phyloP scores from a whole-genome alignment of 1,140 invertebrate genomes.

The Drosophila tsacasi region DNA sequence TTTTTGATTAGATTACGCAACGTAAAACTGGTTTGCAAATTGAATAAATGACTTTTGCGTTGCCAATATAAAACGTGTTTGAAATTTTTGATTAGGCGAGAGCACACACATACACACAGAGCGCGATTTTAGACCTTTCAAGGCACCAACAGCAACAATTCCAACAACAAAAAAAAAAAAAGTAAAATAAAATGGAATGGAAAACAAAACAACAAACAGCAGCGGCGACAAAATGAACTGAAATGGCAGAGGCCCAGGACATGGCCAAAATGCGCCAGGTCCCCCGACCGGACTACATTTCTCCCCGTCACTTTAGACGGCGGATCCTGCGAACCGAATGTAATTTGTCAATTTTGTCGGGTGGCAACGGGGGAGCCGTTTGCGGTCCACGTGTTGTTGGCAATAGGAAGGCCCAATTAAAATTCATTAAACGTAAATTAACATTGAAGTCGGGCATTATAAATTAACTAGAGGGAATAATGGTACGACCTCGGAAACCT shows the following conservation, averaged over 20 bases:
- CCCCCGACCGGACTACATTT: slow-evolving; percentile 12
- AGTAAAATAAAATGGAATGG: slow-evolving; percentile 22
- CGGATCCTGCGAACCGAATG: slow-evolving; percentile 56
- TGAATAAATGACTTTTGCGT: slow-evolving; percentile 84
- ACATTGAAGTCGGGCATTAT: slow-evolving; percentile 70
- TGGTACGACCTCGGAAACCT: slow-evolving; percentile 29
- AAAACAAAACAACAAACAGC: slow-evolving; percentile 52
- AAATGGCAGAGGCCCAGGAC: slow-evolving; percentile 45
- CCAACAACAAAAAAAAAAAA: not conserved
- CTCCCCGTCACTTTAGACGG: slow-evolving; percentile 37
- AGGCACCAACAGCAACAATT: not conserved
- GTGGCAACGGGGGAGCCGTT: slow-evolving; percentile 29
- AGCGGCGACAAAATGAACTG: slow-evolving; percentile 52
- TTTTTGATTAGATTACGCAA: slow-evolving; percentile 84
- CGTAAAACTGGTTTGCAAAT: slow-evolving; percentile 83
- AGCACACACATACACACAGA: slow-evolving; percentile 51
- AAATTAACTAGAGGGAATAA: slow-evolving; percentile 58
- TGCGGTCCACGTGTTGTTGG: slow-evolving; percentile 64
- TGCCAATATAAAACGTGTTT: slow-evolving; percentile 84
- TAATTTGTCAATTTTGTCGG: slow-evolving; percentile 78
- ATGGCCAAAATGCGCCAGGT: slow-evolving; percentile 15
- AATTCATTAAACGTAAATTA: slow-evolving; percentile 84
- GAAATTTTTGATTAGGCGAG: slow-evolving; percentile 78
- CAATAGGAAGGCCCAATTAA: slow-evolving; percentile 63
- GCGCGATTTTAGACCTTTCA: slow-evolving; percentile 47